Conservation (phyloP, 2,797 vertebrate genomes). For the Tauraco hartlaubi region DNA sequence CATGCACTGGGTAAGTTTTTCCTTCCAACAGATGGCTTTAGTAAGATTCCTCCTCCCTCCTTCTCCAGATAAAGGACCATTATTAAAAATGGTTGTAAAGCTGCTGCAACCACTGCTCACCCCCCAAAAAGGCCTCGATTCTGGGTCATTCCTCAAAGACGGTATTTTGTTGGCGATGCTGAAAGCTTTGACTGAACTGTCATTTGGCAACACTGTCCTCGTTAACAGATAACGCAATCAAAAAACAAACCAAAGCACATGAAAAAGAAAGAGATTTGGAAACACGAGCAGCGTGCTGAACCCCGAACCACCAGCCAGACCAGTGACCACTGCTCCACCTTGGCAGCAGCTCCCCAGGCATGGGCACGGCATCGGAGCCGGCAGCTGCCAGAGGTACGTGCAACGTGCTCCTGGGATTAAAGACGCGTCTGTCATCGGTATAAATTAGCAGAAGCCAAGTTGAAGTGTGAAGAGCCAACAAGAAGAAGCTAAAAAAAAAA, state of each 20-base stretch:
- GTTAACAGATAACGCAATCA: background rate
- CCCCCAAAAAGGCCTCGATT: background rate
- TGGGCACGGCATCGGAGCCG: background rate
- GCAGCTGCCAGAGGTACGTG: background rate
- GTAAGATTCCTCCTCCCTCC: background rate
- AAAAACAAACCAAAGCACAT: background rate
- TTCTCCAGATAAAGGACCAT: background rate
- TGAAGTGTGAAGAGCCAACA: background rate
- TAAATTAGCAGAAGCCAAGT: background rate
- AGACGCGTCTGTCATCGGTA: background rate
- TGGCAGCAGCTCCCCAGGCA: background rate
- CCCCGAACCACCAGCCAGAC: background rate
- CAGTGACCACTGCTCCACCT: background rate
- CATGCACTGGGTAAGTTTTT: background rate
- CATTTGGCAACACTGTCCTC: background rate
- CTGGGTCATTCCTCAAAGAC: background rate
- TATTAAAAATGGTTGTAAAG: background rate
- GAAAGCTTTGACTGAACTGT: background rate
- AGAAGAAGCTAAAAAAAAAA: background rate
- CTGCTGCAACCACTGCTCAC: background rate
- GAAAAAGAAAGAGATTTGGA: background rate
- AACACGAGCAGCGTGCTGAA: accelerated
- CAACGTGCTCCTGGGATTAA: background rate
- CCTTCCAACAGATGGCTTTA: background rate
- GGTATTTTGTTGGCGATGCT: background rate